Evolutionary conservation across 2,888 invertebrate genomes (phyloP).

Genomic region (Eupithecia insigniata): DNA sequence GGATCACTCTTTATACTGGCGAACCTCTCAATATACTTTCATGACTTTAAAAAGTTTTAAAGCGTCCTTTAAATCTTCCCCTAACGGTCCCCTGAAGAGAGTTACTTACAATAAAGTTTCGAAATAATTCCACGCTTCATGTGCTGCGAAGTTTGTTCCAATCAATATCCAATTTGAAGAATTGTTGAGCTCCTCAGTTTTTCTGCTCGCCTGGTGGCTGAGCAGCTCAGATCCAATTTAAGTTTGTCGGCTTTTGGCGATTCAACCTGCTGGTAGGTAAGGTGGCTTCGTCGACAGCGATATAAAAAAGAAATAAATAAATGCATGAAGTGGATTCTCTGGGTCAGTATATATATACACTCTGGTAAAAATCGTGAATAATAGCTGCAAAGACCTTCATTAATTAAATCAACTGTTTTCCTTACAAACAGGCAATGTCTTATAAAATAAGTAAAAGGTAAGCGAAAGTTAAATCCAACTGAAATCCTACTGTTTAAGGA

Average conservation of each 20-base stretch:
- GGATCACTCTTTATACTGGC: no score
- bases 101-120: slow-evolving; percentile 16
- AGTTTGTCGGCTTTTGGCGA: slow-evolving; percentile 68
- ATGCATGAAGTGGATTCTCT: neutral
- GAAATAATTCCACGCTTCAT: slow-evolving; percentile 26
- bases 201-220: slow-evolving; percentile 50
- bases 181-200: slow-evolving; percentile 57
- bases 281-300: neutral
- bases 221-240: slow-evolving; percentile 66
- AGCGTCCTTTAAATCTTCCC: neutral
- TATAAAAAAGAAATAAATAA: neutral
- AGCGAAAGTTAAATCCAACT: neutral
- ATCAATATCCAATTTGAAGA: slow-evolving; percentile 54
- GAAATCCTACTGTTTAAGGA: neutral
- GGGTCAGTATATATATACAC: neutral
- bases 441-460: slow-evolving; percentile 3
- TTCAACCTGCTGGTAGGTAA: slow-evolving; percentile 46
- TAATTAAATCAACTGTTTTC: slow-evolving; percentile 1
- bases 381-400: neutral
- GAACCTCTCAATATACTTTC: neutral
- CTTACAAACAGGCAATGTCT: neutral
- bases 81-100: neutral
- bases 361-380: neutral
- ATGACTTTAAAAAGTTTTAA: neutral
- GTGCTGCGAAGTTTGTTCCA: slow-evolving; percentile 30